Evolutionary conservation across 2,888 invertebrate genomes (phyloP).

Genomic region (Macrostomum cliftonense): DNA sequence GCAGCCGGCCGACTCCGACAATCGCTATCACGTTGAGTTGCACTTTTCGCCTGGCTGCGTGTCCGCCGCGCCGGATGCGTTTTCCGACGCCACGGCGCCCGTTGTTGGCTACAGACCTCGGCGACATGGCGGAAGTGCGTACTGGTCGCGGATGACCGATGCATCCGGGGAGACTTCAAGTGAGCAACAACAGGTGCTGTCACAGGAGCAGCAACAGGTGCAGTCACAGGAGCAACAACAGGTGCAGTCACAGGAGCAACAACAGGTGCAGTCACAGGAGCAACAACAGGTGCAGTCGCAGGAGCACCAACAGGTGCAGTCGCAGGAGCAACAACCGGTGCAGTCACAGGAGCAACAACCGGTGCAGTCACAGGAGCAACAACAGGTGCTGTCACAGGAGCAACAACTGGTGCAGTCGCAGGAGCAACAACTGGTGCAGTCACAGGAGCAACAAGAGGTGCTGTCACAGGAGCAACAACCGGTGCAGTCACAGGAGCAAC

Average conservation of each 20-base stretch:
- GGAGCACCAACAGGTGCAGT: neutral
- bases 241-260: too few species aligned
- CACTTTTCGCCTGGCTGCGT: slow-evolving; percentile 79
- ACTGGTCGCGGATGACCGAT: too few species aligned
- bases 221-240: too few species aligned
- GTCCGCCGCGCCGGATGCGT: too few species aligned
- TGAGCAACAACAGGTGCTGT: too few species aligned
- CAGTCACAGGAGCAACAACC: neutral
- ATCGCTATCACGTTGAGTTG: slow-evolving; percentile 81
- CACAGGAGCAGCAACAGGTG: neutral
- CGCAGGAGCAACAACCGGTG: neutral
- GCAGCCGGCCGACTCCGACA: slow-evolving; percentile 48
- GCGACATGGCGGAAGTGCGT: too few species aligned
- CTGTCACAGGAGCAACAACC: neutral
- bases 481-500: neutral
- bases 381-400: neutral
- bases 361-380: neutral
- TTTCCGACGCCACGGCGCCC: too few species aligned
- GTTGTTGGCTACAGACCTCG: too few species aligned
- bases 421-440: neutral
- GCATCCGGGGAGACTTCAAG: too few species aligned
- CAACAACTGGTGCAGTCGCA: neutral
- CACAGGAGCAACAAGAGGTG: neutral
- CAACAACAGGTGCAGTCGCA: neutral
- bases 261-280: neutral